Percentiles rank a stretch among this genome's conserved stretches.
phyloP scores from a whole-genome alignment of 1,140 invertebrate genomes.

The Drosophila seguyi region DNA sequence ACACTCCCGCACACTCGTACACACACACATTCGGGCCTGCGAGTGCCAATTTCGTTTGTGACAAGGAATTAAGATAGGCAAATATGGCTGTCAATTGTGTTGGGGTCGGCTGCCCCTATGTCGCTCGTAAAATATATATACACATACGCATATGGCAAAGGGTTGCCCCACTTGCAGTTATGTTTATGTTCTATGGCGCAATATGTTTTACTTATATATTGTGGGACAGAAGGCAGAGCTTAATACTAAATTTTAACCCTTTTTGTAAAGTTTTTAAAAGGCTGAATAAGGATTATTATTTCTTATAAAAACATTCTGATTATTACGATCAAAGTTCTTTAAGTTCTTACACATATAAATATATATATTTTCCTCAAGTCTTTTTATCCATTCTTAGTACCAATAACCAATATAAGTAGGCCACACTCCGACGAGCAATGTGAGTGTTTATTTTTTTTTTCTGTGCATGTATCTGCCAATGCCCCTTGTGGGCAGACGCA shows the following conservation, averaged over 20 bases:
- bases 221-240: background rate
- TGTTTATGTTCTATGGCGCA: slow-evolving; percentile 24
- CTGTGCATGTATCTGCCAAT: slow-evolving; percentile 23
- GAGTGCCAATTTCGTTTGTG: slow-evolving; percentile 75
- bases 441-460: background rate
- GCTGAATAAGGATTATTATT: no score
- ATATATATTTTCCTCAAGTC: background rate
- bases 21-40: slow-evolving; percentile 12
- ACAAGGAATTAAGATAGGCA: slow-evolving; percentile 80
- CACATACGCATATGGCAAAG: slow-evolving; percentile 13
- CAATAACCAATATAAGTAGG: background rate
- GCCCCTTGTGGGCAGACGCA: slow-evolving; percentile 49
- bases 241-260: background rate
- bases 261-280: background rate
- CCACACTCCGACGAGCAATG: background rate
- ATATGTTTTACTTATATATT: slow-evolving; percentile 31
- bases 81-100: slow-evolving; percentile 69
- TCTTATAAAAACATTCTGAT: background rate
- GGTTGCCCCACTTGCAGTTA: slow-evolving; percentile 32
- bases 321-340: background rate
- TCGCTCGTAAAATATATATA: slow-evolving; percentile 66
- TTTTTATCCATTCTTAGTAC: no score
- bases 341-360: background rate
- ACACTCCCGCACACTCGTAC: slow-evolving; percentile 22
- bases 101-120: slow-evolving; percentile 51